Base-by-base conservation (phyloP, 2,113 vertebrate species). In the Chascanopsetta lugubris region DNA sequence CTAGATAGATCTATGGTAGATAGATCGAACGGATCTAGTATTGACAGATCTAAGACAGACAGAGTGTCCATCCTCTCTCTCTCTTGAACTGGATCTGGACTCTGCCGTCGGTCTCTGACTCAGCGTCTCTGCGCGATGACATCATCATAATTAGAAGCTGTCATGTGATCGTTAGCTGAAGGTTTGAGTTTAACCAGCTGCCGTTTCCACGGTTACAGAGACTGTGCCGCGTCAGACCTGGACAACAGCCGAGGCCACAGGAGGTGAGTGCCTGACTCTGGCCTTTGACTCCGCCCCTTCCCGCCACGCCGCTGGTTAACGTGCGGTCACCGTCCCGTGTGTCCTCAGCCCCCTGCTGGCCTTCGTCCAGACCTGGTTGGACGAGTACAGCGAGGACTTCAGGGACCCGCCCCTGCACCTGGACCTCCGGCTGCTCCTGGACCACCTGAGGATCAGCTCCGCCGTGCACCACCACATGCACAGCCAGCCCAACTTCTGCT, bases 371-470 rank as follows among this genome's bases (percentile, higher is more conserved):
- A 91, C 76, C 30, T 96, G 95, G 95, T 77, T 96, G 45, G 93
- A 90, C 9, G 92, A 94, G 60, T 94, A 93, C 80, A 90, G 91
- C 5, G 93, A 93, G 56, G 95, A 96, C 83, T 92, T 96, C 75
- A 77, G 92, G 59, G 93, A 95, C 13, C 86, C 93, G 7, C 94
- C 95, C 5, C 66, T 88, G 68, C 90, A 91, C 21, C 45, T 87
- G 0, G 87, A 85, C 0, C 88, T 91, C 43, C 13, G 56, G 56
- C 83, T 87, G 61, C 81, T 91, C 29, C 18, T 91, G 81, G 89
- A 91, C 12, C 88, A 88, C 87, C 84, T 91, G 30, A 71, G 20
- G 36, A 84, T 90, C 79, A 89, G 88, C 84, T 72, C 82, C 0
- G 88, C 88, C 0, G 72, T 90, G 43, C 57, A 84, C 13, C 45